A percentile compares a stretch with the other conserved stretches of the same genome.
These are phyloP conservation scores for Pterobdella sp. DNA, from an alignment of 2,888 invertebrate species.

Conservation along the genomic window DNA sequence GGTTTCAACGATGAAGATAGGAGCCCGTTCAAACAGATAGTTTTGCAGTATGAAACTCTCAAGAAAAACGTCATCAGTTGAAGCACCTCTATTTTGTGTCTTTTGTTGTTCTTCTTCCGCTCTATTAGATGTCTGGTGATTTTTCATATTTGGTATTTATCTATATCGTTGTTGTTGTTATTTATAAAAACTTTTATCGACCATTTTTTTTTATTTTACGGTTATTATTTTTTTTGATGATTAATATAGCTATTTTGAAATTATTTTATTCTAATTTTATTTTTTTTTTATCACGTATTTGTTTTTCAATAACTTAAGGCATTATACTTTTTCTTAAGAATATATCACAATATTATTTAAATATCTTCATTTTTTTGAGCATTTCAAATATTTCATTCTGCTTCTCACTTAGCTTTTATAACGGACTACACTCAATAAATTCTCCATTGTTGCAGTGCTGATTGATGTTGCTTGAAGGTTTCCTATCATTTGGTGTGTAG, in stretches of 20 bases:
- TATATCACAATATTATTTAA: too few species aligned
- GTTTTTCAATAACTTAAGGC: too few species aligned
- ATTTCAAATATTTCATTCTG: too few species aligned
- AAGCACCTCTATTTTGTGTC: not conserved
- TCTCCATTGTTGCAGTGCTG: too few species aligned
- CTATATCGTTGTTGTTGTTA: not conserved
- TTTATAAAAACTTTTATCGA: not conserved
- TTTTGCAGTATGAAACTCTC: not conserved
- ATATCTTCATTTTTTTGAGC: too few species aligned
- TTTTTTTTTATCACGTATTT: not conserved
- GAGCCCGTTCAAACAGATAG: constrained; percentile 5
- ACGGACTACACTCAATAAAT: too few species aligned
- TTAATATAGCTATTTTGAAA: not conserved
- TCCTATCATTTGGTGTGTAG: too few species aligned
- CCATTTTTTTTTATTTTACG: not conserved
- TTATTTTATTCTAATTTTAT: not conserved
- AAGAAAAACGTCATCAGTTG: not conserved
- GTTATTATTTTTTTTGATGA: not conserved
- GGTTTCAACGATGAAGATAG: not conserved
- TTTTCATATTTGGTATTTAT: not conserved
- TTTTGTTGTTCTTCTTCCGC: not conserved
- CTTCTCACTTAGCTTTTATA: too few species aligned
- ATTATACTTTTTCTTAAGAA: too few species aligned
- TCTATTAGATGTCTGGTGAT: not conserved
- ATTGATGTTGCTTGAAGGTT: too few species aligned